Percentiles rank a stretch among this genome's conserved stretches.
These are phyloP conservation scores for Habroteleia sp. DNA, from an alignment of 2,888 invertebrate species.

Conservation along the genomic window DNA sequence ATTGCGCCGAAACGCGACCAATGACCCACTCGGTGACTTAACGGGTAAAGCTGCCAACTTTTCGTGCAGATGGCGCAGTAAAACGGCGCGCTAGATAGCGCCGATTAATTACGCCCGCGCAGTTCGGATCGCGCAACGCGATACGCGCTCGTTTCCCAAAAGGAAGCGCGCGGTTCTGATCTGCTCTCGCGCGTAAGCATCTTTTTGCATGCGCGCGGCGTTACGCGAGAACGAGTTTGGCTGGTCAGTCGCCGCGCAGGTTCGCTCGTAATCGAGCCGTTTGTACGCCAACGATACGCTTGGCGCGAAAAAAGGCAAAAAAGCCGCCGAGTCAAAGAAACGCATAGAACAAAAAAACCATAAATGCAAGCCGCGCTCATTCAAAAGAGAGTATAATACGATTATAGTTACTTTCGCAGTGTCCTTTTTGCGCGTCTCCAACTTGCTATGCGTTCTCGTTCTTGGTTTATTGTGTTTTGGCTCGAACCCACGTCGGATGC, in stretches of 20 bases:
- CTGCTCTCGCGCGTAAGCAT: slow-evolving; percentile 38
- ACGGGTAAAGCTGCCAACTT: no score
- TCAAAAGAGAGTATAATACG: slow-evolving; percentile 58
- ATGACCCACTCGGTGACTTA: no score
- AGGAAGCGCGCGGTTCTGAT: slow-evolving; percentile 66
- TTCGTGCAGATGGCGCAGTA: no score
- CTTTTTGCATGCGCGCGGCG: slow-evolving; percentile 59
- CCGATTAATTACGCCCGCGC: slow-evolving; percentile 70
- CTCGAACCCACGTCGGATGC: slow-evolving; percentile 9
- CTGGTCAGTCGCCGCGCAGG: slow-evolving; percentile 67
- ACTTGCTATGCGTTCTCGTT: slow-evolving; percentile 18
- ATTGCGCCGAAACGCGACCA: no score
- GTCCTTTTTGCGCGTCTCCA: slow-evolving; percentile 27
- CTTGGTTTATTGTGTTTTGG: slow-evolving; percentile 28
- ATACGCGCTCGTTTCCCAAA: slow-evolving; percentile 63
- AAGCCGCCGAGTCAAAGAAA: slow-evolving; percentile 7
- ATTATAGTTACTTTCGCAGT: slow-evolving; percentile 42
- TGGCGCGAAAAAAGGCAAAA: slow-evolving; percentile 9
- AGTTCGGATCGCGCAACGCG: slow-evolving; percentile 66
- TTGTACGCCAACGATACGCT: slow-evolving; percentile 56
- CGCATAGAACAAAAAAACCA: slow-evolving; percentile 18
- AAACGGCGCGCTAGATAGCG: no score
- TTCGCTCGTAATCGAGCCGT: slow-evolving; percentile 67
- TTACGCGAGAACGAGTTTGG: slow-evolving; percentile 75
- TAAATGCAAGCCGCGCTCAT: slow-evolving; percentile 48